These are phyloP conservation scores for Watersipora subatra DNA, from an alignment of 1,140 invertebrate genomes.

Conservation along the genomic window DNA sequence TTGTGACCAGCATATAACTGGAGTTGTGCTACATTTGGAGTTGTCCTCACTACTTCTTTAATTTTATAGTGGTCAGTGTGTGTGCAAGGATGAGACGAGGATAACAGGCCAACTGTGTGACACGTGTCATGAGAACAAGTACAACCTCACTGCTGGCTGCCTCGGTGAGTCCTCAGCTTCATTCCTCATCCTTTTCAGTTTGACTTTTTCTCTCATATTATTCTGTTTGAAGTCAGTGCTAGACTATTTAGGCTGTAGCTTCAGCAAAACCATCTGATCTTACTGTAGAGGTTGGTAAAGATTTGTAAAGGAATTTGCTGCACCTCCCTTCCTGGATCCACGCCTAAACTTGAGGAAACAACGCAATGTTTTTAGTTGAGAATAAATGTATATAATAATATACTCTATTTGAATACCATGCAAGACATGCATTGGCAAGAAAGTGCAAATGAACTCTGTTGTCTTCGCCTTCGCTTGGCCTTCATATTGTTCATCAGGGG, in stretches of 20 bases:
- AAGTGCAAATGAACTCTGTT: no score
- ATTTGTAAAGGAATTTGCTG: not conserved
- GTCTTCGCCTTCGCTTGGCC: no score
- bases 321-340: not conserved
- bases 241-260: not conserved
- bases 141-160: constrained; percentile 38
- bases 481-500: no score
- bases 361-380: no score
- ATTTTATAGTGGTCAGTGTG: constrained; percentile 55
- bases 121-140: constrained; percentile 54
- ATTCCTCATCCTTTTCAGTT: not conserved
- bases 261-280: not conserved
- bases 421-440: no score
- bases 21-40: no score
- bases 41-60: no score
- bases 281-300: not conserved
- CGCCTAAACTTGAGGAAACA: no score
- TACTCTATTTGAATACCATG: no score
- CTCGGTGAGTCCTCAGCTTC: constrained; percentile 20
- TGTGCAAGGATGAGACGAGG: constrained; percentile 62
- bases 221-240: not conserved
- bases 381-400: no score
- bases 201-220: not conserved
- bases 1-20: no score
- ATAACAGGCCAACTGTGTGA: constrained; percentile 68